Evolutionary conservation across 2,113 vertebrate genomes (phyloP).

Genomic region (Seriola rivoliana): DNA sequence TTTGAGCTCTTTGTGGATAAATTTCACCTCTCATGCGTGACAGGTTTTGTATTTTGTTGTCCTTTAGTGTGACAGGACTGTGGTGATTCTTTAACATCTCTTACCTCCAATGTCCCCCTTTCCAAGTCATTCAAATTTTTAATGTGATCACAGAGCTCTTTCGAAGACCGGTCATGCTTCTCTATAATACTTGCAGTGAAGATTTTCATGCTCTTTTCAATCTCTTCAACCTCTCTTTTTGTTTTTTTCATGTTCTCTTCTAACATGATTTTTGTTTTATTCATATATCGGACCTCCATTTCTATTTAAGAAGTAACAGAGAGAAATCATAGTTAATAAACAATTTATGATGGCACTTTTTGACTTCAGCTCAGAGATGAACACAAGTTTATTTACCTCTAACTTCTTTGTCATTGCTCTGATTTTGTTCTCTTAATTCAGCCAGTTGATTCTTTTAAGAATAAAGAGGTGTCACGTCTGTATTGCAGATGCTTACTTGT

Average conservation of each 20-base stretch:
- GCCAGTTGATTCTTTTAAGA: neutral
- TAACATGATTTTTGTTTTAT: neutral
- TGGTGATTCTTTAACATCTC: neutral
- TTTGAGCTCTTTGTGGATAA: neutral
- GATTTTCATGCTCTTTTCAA: neutral
- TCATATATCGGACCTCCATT: neutral
- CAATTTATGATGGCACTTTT: neutral
- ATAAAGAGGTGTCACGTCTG: neutral
- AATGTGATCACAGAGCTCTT: neutral
- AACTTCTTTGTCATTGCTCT: neutral
- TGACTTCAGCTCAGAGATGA: neutral
- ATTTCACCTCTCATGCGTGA: neutral
- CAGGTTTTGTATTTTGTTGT: neutral
- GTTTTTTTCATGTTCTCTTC: neutral
- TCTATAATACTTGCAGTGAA: fast-evolving
- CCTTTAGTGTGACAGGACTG: neutral
- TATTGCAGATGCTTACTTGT: neutral
- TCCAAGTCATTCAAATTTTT: no score
- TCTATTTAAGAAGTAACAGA: neutral
- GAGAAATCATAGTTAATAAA: neutral
- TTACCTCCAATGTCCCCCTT: neutral
- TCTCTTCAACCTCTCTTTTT: neutral
- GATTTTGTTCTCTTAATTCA: neutral
- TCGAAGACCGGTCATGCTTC: neutral
- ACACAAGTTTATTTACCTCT: neutral